Base-by-base conservation (phyloP, 2,797 vertebrate species). In the Otus scops region DNA sequence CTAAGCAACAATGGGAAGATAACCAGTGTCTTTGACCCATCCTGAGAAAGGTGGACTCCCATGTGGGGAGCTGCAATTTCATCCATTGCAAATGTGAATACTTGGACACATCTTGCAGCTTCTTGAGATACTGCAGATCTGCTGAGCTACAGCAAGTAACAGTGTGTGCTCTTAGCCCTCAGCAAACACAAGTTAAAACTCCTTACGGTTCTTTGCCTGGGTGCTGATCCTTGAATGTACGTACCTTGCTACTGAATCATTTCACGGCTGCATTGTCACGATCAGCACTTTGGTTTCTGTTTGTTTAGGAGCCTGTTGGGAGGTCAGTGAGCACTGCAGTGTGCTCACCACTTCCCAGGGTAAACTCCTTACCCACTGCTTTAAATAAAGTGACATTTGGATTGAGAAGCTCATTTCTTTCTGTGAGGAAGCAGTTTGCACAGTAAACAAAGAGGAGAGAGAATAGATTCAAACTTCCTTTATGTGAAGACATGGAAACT, bases 11-110 rank as follows among this genome's bases (percentile, higher is more conserved):
- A 3, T 4, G 13, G 39, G 26, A 45, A 69, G 45, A 51, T 14
- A 64, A 56, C 41, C 0, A 0, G 9, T n/a, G 36, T 1, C 4
- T 85, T 73, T 57, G 32, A 30, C 50, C 39, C 8, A 0, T 28
- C 8, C 45, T 43, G 12, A 53, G 21, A 14, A n/a, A 67, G 47
- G 16, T 23, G 34, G 5, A 17, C 28, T 61, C 20, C 38, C 47
- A 7, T 71, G 3, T 76, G 38, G 16, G 30, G 18, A 85, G 32
- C 14, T 41, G 21, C 41, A 91, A 39, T 39, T 39, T 82, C 28
- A 41, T 23, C 47, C 23, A 14, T 34, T 61, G 53, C 36, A 51
- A 69, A 65, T 22, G 9, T 54, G 56, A 59, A 48, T 14, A 32
- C 38, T 28, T 67, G 75, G 19, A 41, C 11, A 13, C 9, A 32